Evolutionary conservation across 2,113 vertebrate species (phyloP).

Genomic region (Lanius collurio): DNA sequence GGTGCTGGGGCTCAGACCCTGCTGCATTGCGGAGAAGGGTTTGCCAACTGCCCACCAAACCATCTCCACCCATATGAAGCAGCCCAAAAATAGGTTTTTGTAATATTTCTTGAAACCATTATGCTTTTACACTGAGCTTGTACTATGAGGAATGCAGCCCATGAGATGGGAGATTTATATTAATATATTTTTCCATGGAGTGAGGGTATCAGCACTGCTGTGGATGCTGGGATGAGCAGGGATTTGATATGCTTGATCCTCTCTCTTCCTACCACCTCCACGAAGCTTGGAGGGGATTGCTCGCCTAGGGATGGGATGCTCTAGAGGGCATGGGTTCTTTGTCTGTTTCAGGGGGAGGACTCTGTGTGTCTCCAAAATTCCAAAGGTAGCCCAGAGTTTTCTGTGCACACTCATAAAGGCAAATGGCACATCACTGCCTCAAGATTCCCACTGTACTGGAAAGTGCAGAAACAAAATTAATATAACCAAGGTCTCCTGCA

Average conservation of each 20-base stretch:
- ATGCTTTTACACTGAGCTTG: background rate
- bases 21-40: background rate
- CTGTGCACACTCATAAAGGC: rapidly evolving
- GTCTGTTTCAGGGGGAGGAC: rapidly evolving
- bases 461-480: rapidly evolving
- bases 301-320: background rate
- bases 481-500: background rate
- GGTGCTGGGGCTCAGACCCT: background rate
- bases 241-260: background rate
- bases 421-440: background rate
- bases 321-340: background rate
- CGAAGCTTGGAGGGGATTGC: background rate
- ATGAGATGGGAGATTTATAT: background rate
- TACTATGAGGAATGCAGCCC: background rate
- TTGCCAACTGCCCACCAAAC: background rate
- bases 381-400: background rate
- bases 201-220: background rate
- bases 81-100: background rate
- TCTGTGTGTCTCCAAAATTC: background rate
- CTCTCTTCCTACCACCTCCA: background rate
- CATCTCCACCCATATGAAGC: background rate
- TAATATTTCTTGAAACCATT: background rate
- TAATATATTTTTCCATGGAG: background rate
- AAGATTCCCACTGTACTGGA: background rate
- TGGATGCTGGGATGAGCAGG: background rate